These are phyloP conservation scores for Dioctria linearis DNA, from an alignment of 2,888 invertebrate genomes.

Conservation along the genomic window DNA sequence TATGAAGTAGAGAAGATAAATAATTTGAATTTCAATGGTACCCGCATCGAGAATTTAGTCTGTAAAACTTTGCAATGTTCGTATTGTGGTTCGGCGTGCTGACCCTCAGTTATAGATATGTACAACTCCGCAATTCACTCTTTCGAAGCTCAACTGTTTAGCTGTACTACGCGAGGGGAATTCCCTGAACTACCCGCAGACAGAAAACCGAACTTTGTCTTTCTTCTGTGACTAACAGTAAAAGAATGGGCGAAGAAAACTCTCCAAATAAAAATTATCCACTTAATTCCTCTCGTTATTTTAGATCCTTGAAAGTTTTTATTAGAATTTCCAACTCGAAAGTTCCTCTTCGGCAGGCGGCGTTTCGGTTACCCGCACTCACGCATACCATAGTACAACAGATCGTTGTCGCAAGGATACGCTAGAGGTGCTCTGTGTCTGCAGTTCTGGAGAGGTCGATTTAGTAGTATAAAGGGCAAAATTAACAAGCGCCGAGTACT, in stretches of 20 bases:
- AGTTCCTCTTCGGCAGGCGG: slow-evolving; percentile 21
- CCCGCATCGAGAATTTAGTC: slow-evolving; percentile 58
- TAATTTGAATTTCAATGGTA: slow-evolving; percentile 52
- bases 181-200: slow-evolving; percentile 30
- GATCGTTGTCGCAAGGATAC: neutral
- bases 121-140: slow-evolving; percentile 11
- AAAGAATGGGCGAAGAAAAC: slow-evolving; percentile 50
- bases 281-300: slow-evolving; percentile 62
- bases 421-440: neutral
- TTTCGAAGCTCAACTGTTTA: neutral
- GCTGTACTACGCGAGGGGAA: slow-evolving; percentile 31
- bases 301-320: slow-evolving; percentile 61
- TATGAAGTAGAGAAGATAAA: slow-evolving; percentile 63
- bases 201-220: slow-evolving; percentile 42
- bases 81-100: slow-evolving; percentile 8
- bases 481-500: slow-evolving; percentile 28
- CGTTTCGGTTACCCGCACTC: slow-evolving; percentile 51
- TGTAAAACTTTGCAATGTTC: slow-evolving; percentile 24
- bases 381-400: slow-evolving; percentile 31
- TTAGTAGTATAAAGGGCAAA: slow-evolving; percentile 8
- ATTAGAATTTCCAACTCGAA: slow-evolving; percentile 52
- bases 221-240: neutral
- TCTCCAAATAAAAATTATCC: slow-evolving; percentile 62
- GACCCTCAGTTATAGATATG: slow-evolving; percentile 14
- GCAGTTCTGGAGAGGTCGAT: slow-evolving; percentile 1